A percentile compares a stretch with the other conserved stretches of the same genome.
These are phyloP conservation scores for Probosciger aterrimus DNA, from an alignment of 2,113 vertebrate genomes.

Conservation along the genomic window DNA sequence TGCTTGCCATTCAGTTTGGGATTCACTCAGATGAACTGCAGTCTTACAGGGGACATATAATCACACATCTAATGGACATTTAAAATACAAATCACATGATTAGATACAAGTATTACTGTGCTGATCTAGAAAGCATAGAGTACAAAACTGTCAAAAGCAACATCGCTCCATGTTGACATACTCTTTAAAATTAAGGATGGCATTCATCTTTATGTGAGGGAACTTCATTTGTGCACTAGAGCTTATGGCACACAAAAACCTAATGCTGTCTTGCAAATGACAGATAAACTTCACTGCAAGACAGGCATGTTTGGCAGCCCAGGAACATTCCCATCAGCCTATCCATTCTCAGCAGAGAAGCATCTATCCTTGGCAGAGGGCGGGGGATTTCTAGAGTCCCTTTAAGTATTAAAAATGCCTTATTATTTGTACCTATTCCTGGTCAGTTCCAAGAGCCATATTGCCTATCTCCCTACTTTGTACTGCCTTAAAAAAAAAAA, in stretches of 20 bases:
- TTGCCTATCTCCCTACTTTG: neutral
- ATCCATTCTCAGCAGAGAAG: neutral
- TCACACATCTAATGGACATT: neutral
- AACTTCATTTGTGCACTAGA: neutral
- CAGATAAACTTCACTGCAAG: neutral
- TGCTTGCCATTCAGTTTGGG: neutral
- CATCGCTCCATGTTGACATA: neutral
- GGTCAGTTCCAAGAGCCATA: neutral
- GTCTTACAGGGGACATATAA: neutral
- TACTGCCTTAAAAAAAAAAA: neutral
- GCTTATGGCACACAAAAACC: neutral
- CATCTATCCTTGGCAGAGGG: neutral
- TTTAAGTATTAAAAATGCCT: neutral
- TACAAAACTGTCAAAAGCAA: neutral
- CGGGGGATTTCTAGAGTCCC: fast-evolving
- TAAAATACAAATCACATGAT: neutral
- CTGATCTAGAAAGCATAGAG: neutral
- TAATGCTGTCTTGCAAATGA: neutral
- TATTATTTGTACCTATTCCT: neutral
- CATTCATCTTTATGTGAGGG: neutral
- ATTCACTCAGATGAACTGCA: neutral
- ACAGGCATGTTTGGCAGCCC: neutral
- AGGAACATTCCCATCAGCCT: neutral
- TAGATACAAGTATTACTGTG: neutral
- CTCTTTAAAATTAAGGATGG: neutral